phyloP scores from a whole-genome alignment of 2,797 vertebrate genomes.

The Phoebastria nigripes region DNA sequence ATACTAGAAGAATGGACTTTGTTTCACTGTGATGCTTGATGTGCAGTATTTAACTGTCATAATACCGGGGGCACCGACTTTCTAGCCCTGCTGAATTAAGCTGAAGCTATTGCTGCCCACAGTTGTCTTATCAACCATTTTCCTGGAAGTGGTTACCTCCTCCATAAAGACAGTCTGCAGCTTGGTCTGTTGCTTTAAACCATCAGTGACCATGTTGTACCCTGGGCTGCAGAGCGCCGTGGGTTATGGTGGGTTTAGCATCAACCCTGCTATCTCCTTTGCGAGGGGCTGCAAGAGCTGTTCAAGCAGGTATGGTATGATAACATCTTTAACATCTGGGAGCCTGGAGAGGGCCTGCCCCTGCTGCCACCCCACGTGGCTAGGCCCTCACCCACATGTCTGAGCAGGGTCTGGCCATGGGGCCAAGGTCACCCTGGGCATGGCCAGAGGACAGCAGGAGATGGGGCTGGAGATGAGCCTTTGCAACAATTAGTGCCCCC shows the following conservation, averaged over 20 bases:
- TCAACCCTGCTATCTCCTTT: background rate
- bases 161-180: background rate
- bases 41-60: background rate
- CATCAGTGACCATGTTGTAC: fast-evolving
- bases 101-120: background rate
- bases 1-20: background rate
- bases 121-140: background rate
- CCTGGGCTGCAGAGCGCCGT: fast-evolving
- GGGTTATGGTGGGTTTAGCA: background rate
- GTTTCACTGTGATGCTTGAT: background rate
- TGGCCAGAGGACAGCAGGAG: background rate
- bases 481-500: background rate
- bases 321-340: background rate
- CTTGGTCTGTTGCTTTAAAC: background rate
- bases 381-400: fast-evolving
- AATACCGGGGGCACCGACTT: background rate
- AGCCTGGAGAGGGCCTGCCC: background rate
- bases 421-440: background rate
- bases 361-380: fast-evolving
- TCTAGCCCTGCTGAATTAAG: background rate
- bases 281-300: background rate
- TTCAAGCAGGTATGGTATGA: background rate
- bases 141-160: background rate
- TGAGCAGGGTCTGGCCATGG: background rate
- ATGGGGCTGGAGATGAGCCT: background rate